phyloP scores from a whole-genome alignment of 2,888 invertebrate genomes.

The Helleia helle region DNA sequence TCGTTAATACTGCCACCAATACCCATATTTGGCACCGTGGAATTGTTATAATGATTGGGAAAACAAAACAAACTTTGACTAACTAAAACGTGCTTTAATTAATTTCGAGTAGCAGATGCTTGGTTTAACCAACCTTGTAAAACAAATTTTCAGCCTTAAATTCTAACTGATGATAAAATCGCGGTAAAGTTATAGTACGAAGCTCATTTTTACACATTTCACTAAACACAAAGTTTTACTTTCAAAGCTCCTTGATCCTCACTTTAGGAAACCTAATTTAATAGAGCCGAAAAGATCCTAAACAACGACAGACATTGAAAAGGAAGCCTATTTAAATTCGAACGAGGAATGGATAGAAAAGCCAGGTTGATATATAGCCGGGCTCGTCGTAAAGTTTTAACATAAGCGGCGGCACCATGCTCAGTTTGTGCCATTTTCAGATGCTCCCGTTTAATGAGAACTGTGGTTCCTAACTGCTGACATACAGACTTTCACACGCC shows the following conservation, averaged over 20 bases:
- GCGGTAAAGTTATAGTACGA: too few species aligned
- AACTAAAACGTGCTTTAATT: too few species aligned
- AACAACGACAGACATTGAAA: constrained; percentile 53
- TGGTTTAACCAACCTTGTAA: too few species aligned
- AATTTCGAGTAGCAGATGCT: too few species aligned
- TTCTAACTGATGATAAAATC: too few species aligned
- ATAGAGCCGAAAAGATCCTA: constrained; percentile 31
- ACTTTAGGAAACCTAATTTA: neutral
- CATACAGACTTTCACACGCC: constrained; percentile 6
- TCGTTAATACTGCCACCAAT: too few species aligned
- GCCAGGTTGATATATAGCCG: constrained; percentile 51
- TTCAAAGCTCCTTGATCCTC: neutral
- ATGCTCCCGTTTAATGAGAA: constrained; percentile 18
- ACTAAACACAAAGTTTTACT: too few species aligned
- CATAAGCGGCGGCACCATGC: constrained; percentile 34
- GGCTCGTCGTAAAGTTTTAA: constrained; percentile 56
- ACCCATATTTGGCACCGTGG: too few species aligned
- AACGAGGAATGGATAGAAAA: constrained; percentile 58
- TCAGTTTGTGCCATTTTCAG: constrained; percentile 9
- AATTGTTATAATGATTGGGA: too few species aligned
- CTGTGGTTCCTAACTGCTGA: constrained; percentile 15
- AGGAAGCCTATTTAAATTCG: constrained; percentile 60
- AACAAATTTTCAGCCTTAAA: too few species aligned
- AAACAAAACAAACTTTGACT: too few species aligned
- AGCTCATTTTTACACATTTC: too few species aligned